Percentiles rank a stretch among this genome's conserved stretches.
Conservation (phyloP, 92 coral and sea anemone genomes). For the Chrysogorgia sp. region DNA sequence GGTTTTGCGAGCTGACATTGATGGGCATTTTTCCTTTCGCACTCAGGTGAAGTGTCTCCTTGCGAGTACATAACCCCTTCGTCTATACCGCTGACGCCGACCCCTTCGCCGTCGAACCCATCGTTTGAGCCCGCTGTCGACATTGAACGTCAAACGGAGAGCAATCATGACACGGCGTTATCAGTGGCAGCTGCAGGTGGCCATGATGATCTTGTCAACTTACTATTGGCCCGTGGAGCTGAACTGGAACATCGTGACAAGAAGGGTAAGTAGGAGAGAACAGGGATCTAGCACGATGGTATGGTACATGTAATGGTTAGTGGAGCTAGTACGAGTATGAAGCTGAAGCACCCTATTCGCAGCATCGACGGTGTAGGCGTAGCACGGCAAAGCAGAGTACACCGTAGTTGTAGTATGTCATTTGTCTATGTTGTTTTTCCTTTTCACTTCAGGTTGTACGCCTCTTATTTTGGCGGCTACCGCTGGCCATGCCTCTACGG, state of each 20-base stretch:
- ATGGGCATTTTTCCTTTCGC: neutral
- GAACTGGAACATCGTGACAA: slow-evolving; percentile 95
- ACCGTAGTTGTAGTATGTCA: too few species aligned
- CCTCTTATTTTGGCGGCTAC: slow-evolving; percentile 93
- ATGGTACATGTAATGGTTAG: too few species aligned
- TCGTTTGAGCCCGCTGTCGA: slow-evolving; percentile 89
- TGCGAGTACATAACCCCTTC: slow-evolving; percentile 48
- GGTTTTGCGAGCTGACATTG: too few species aligned
- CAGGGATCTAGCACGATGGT: too few species aligned
- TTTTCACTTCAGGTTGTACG: slow-evolving; percentile 74
- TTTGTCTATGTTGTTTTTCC: too few species aligned
- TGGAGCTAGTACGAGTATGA: too few species aligned
- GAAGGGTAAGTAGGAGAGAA: slow-evolving; percentile 68
- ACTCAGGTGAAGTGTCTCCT: slow-evolving; percentile 20
- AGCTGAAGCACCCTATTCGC: too few species aligned
- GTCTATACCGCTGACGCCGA: slow-evolving; percentile 89
- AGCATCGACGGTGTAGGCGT: too few species aligned
- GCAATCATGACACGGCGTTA: slow-evolving; percentile 95
- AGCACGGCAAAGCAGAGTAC: too few species aligned
- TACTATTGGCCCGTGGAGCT: slow-evolving; percentile 78
- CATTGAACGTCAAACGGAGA: slow-evolving; percentile 97
- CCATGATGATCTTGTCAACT: slow-evolving; percentile 90
- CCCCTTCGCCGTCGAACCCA: slow-evolving; percentile 97
- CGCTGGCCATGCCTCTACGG: slow-evolving; percentile 97
- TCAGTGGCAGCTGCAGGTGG: slow-evolving; percentile 98